Percentiles rank a stretch among this genome's conserved stretches.
Evolutionary conservation across 1,140 invertebrate genomes (phyloP).

Genomic region (Musca domestica): DNA sequence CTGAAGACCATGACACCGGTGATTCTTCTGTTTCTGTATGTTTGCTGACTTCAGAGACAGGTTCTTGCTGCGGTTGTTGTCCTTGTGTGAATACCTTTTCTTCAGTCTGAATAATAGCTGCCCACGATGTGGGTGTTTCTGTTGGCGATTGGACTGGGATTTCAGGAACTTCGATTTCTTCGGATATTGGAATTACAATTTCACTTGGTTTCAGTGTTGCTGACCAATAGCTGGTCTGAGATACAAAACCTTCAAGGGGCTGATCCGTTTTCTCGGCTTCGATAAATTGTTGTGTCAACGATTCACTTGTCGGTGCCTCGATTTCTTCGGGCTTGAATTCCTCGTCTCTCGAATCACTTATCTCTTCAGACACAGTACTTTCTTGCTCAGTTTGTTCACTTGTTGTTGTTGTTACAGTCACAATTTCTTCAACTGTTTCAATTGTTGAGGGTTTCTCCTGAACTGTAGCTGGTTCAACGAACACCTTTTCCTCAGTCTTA

Average conservation of each 20-base stretch:
- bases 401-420: not conserved
- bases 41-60: not conserved
- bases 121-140: conserved; percentile 48
- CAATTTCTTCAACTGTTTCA: not conserved
- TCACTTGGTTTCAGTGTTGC: conserved; percentile 39
- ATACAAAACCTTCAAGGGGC: conserved; percentile 32
- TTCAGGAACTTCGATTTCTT: conserved; percentile 26
- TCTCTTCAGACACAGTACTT: not conserved
- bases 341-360: too few species aligned
- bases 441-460: too few species aligned
- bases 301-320: not conserved
- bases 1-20: conserved; percentile 35
- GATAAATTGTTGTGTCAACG: not conserved
- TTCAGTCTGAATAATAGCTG: conserved; percentile 49
- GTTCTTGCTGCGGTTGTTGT: not conserved
- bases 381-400: too few species aligned
- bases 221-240: conserved; percentile 50
- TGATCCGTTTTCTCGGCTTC: not conserved
- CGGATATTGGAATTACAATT: not conserved
- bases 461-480: conserved; percentile 25
- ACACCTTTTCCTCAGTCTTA: conserved; percentile 43
- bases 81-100: conserved; percentile 34
- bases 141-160: conserved; percentile 42
- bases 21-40: not conserved
- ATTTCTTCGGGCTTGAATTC: not conserved